Base-by-base conservation (phyloP, 2,888 invertebrate genomes). In the Lymantria dispar region DNA sequence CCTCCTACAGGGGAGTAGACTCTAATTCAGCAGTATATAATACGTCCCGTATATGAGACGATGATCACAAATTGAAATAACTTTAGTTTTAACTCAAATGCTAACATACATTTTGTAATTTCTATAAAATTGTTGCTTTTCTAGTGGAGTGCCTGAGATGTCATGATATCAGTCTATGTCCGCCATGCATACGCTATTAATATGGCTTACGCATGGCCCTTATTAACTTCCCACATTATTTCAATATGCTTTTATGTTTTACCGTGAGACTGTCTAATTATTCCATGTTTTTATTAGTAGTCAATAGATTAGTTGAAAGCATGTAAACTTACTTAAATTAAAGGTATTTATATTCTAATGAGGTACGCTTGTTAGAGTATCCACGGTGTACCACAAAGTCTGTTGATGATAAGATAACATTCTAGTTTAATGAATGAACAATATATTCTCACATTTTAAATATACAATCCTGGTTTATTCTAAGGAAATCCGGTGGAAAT, bases 371-470 rank as follows among this genome's bases (percentile, higher is more conserved):
- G 47, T 40, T 59, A 59, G 51, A 54, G 62, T 68, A 52, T 58
- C 52, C 48, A 66, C 62, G 54, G 49, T 53, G 48, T 44, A 45
- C 43, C 46, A 56, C 55, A 60, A 68, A 65, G 56, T 51, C 38
- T 30, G 48, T 46, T 58, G 62, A 68, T 67, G 31, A 37, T 49
- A 50, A 62, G 66, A 68, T 68, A 60, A 63, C 58, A 61, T 68
- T 68, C 62, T 62, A 50, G 56, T 58, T 60, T 65, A 56, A 58
- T 54, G 63, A 62, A 66, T 62, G 69, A 62, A 67, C 66, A 67
- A 67, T 67, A 65, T 58, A 55, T 67, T 67, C 69, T 56, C 66
- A 67, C 66, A 63, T 54, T 49, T 53, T 57, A 65, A 43, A 44
- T 55, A 51, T 55, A 59, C 56, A 59, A 54, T 62, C 54, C 62